phyloP scores from a whole-genome alignment of 2,888 invertebrate genomes.

The Sturmia bella region DNA sequence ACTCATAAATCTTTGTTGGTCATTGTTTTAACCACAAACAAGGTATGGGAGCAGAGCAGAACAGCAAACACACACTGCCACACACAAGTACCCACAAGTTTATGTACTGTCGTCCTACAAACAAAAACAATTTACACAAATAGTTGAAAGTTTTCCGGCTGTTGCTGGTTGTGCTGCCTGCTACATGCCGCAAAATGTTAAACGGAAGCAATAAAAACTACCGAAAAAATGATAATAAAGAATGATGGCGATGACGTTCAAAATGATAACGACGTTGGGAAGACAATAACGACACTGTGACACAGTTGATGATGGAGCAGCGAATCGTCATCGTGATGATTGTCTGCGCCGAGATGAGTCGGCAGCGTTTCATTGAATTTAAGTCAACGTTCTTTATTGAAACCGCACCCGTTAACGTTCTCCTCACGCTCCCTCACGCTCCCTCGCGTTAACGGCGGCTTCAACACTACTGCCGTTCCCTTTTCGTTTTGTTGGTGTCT shows the following conservation, averaged over 20 bases:
- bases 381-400: slow-evolving; percentile 54
- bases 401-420: slow-evolving; percentile 5
- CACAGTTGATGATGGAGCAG: slow-evolving; percentile 43
- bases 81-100: neutral
- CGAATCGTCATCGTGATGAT: slow-evolving; percentile 15
- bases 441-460: neutral
- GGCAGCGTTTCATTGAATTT: slow-evolving; percentile 64
- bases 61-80: slow-evolving; percentile 20
- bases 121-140: slow-evolving; percentile 46
- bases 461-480: slow-evolving; percentile 11
- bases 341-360: neutral
- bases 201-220: slow-evolving; percentile 67
- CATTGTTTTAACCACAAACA: slow-evolving; percentile 53
- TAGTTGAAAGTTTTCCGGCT: slow-evolving; percentile 39
- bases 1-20: slow-evolving; percentile 66
- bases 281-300: slow-evolving; percentile 45
- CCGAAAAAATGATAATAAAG: slow-evolving; percentile 48
- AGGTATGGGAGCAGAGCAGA: slow-evolving; percentile 46
- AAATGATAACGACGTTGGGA: slow-evolving; percentile 27
- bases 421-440: slow-evolving; percentile 8
- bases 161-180: slow-evolving; percentile 10
- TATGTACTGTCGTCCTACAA: neutral
- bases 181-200: slow-evolving; percentile 55
- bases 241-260: slow-evolving; percentile 38
- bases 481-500: slow-evolving; percentile 72